A percentile compares a stretch with the other conserved stretches of the same genome.
phyloP scores from a whole-genome alignment of 2,888 invertebrate species.

The Xiphydria camelus region DNA sequence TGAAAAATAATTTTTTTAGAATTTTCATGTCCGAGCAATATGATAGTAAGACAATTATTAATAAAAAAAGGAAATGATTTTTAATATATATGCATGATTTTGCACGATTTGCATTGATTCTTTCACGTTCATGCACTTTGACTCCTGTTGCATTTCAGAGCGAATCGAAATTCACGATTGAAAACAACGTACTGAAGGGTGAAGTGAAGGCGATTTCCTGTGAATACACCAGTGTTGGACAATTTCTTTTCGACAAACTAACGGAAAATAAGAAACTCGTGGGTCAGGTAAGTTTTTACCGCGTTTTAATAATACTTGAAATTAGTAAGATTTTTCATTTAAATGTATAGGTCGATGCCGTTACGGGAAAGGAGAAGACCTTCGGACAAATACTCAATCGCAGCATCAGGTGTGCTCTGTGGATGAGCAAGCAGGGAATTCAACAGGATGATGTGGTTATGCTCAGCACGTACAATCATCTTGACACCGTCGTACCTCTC shows the following conservation, averaged over 20 bases:
- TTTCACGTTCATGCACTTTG: no score
- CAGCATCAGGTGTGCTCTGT: conserved; percentile 5
- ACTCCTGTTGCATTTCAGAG: no score
- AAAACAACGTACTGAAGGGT: neutral
- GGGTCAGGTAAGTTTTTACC: neutral
- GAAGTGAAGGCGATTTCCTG: neutral
- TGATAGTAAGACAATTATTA: no score
- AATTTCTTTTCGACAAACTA: neutral
- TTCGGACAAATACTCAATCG: conserved; percentile 1
- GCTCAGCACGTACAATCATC: conserved; percentile 12
- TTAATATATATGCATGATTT: no score
- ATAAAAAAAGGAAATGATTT: no score
- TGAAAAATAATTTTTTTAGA: no score
- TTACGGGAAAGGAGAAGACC: conserved; percentile 5
- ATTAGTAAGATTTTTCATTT: no score
- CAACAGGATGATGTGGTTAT: conserved; percentile 1
- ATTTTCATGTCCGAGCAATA: no score
- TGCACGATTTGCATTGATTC: no score
- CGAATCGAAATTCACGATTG: neutral
- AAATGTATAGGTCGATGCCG: conserved; percentile 11
- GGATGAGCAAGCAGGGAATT: conserved; percentile 2
- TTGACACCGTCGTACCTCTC: no score
- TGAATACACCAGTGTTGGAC: neutral
- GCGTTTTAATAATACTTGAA: no score
- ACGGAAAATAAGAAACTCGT: neutral